These are phyloP conservation scores for Bucorvus abyssinicus DNA, from an alignment of 2,797 vertebrate genomes.

Conservation along the genomic window DNA sequence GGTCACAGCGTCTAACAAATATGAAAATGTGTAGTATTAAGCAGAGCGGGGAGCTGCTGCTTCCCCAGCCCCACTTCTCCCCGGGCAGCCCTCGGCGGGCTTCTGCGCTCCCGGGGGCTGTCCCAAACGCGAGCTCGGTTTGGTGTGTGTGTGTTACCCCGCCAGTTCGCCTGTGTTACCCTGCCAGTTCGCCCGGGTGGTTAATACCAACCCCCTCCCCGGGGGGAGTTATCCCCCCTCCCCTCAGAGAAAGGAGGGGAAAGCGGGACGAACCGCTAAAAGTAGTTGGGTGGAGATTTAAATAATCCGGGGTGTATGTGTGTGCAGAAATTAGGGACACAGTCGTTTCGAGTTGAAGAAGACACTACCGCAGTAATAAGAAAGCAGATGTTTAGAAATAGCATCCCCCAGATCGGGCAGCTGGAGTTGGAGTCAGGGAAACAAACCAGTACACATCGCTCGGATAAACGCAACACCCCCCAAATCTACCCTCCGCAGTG, in stretches of 20 bases:
- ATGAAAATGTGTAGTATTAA: constrained; percentile 81
- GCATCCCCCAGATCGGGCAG: not conserved
- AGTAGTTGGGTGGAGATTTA: not conserved
- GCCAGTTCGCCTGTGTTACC: not conserved
- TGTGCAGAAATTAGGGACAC: too few species aligned
- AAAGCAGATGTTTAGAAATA: constrained; percentile 26
- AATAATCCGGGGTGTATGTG: not conserved
- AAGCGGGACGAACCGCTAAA: not conserved
- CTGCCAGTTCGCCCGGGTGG: not conserved
- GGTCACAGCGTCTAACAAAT: constrained; percentile 95
- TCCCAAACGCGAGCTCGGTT: not conserved
- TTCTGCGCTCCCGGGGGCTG: not conserved
- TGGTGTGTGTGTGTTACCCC: not conserved
- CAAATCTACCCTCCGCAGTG: constrained; percentile 46
- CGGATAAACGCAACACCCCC: constrained; percentile 32
- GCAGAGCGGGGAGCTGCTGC: not conserved
- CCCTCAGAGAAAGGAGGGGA: not conserved
- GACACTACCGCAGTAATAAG: not conserved
- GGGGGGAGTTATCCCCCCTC: not conserved
- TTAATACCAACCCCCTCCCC: not conserved
- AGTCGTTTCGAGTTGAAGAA: constrained; percentile 17
- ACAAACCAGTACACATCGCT: not conserved
- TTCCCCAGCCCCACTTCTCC: not conserved
- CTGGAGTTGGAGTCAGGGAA: not conserved
- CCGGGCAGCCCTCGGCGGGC: not conserved